Conservation (phyloP, 2,888 invertebrate genomes). For the Himalopsyche japonica region DNA sequence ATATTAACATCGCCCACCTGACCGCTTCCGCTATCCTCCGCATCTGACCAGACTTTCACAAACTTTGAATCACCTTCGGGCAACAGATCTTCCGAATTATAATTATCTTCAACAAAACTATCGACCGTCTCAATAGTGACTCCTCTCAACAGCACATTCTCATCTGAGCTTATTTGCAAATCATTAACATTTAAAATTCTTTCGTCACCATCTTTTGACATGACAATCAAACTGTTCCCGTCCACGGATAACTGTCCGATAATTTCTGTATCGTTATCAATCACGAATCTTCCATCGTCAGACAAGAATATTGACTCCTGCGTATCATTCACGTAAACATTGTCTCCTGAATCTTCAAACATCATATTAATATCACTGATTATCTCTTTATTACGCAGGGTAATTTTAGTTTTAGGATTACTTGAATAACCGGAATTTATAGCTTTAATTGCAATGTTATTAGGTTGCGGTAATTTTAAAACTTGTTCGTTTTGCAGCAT, state of each 20-base stretch:
- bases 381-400: not conserved
- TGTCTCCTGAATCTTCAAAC: not conserved
- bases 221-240: constrained; percentile 3
- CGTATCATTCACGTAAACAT: constrained; percentile 1
- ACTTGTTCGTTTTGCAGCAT: not conserved
- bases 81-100: not conserved
- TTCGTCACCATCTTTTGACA: not conserved
- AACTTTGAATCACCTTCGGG: not conserved
- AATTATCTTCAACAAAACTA: not conserved
- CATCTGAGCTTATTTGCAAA: not conserved
- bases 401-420: not conserved
- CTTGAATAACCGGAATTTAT: not conserved
- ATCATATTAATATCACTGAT: not conserved
- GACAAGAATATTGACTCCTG: constrained; percentile 9
- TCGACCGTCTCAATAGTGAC: not conserved
- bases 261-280: constrained; percentile 11
- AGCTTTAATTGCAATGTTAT: not conserved
- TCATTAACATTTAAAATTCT: constrained; percentile 3
- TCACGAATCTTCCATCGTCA: constrained; percentile 9
- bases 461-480: not conserved
- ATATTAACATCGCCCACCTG: not conserved
- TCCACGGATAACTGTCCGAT: constrained; percentile 9
- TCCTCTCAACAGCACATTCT: not conserved
- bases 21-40: not conserved
- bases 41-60: not conserved